Evolutionary conservation across 2,888 invertebrate species (phyloP).

Genomic region (Ornithoptera priamus): DNA sequence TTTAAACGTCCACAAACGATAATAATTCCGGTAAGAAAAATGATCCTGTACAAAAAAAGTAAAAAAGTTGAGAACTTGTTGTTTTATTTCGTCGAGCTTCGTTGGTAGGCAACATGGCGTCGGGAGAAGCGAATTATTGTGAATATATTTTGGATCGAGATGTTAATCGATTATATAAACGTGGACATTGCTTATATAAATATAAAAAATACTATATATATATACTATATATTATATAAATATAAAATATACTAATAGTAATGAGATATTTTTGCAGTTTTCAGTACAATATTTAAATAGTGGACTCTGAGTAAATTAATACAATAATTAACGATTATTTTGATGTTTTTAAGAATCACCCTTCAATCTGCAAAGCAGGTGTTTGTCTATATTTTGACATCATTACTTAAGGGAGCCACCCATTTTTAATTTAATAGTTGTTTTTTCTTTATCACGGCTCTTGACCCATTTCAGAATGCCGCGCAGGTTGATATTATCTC

Average conservation of each 20-base stretch:
- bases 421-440: conserved; percentile 63
- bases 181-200: not conserved
- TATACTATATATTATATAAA: not conserved
- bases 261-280: not conserved
- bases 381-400: conserved; percentile 76
- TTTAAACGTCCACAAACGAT: conserved; percentile 40
- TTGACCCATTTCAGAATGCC: conserved; percentile 65
- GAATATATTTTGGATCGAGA: conserved; percentile 56
- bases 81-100: conserved; percentile 73
- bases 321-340: not conserved
- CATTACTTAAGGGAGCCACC: conserved; percentile 76
- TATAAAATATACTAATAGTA: not conserved
- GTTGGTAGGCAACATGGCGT: conserved; percentile 73
- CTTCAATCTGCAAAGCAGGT: conserved; percentile 70
- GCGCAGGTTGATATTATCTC: conserved; percentile 54
- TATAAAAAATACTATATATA: not conserved
- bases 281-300: not conserved
- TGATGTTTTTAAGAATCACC: conserved; percentile 62
- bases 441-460: conserved; percentile 44
- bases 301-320: not conserved
- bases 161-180: conserved; percentile 42
- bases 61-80: conserved; percentile 65
- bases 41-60: conserved; percentile 78
- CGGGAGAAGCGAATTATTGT: conserved; percentile 70
- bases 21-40: conserved; percentile 76